A percentile compares a stretch with the other conserved stretches of the same genome.
These are phyloP conservation scores for Liopterus haemorrhoidalis DNA, from an alignment of 2,888 invertebrate genomes.

Conservation along the genomic window DNA sequence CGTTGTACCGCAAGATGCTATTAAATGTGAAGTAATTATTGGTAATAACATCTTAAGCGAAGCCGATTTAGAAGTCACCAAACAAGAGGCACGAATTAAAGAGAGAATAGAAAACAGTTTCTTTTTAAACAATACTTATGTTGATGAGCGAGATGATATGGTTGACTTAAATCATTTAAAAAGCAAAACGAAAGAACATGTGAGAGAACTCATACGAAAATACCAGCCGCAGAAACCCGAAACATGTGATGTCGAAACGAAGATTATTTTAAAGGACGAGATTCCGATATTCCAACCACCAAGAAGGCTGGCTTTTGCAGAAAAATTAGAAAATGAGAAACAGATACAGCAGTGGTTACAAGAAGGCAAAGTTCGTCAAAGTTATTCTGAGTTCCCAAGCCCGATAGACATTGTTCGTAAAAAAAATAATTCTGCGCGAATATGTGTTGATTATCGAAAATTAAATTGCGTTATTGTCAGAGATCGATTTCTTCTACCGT, in stretches of 20 bases:
- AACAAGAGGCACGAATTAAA: too few relatives aligned
- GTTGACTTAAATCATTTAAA: too few relatives aligned
- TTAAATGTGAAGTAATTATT: too few relatives aligned
- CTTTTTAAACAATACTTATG: too few relatives aligned
- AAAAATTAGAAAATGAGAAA: constrained; percentile 24
- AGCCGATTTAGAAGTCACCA: too few relatives aligned
- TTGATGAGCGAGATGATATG: too few relatives aligned
- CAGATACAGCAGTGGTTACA: constrained; percentile 28
- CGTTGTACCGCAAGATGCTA: too few relatives aligned
- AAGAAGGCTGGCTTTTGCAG: constrained; percentile 23
- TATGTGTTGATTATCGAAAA: constrained; percentile 31
- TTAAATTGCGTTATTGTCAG: constrained; percentile 28
- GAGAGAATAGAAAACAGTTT: too few relatives aligned
- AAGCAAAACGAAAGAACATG: too few relatives aligned
- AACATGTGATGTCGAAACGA: constrained; percentile 24
- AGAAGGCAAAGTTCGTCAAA: constrained; percentile 25
- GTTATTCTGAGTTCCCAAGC: constrained; percentile 29
- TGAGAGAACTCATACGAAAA: too few relatives aligned
- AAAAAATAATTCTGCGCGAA: constrained; percentile 26
- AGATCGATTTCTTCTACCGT: constrained; percentile 30
- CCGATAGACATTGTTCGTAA: constrained; percentile 29
- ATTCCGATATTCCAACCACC: constrained; percentile 25
- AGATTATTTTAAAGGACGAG: constrained; percentile 28
- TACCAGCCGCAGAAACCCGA: too few relatives aligned
- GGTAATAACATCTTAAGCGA: too few relatives aligned